phyloP scores from a whole-genome alignment of 30 jellyfish, hydroid and myxozoan genomes.

The Sanderia malayensis region DNA sequence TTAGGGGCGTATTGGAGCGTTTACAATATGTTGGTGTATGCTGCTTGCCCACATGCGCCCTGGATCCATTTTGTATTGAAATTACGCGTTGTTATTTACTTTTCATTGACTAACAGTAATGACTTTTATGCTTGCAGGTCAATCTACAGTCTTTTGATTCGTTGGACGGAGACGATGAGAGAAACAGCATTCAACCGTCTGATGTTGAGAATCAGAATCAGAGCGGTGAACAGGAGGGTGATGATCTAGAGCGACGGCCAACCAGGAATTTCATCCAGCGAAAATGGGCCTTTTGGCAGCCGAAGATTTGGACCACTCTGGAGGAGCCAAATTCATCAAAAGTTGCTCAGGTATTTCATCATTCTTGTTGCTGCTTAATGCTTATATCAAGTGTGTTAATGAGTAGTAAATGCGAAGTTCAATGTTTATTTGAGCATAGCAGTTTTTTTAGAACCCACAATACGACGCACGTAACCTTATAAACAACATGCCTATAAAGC shows the following conservation, averaged over 20 bases:
- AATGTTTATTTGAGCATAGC: too few relatives aligned
- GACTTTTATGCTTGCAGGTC: conserved; percentile 19
- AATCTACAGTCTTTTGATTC: conserved; percentile 65
- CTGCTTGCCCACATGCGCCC: too few relatives aligned
- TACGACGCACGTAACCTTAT: too few relatives aligned
- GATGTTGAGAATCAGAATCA: conserved; percentile 54
- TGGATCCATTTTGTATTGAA: too few relatives aligned
- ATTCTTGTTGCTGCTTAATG: too few relatives aligned
- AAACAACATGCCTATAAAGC: too few relatives aligned
- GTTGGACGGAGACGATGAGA: conserved; percentile 57
- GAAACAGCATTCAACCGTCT: conserved; percentile 18
- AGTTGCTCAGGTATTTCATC: conserved; percentile 90
- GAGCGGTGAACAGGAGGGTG: conserved; percentile 16
- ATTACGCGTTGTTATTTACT: too few relatives aligned
- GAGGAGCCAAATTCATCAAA: conserved; percentile 82
- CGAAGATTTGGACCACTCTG: conserved; percentile 67
- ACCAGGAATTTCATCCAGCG: conserved; percentile 35
- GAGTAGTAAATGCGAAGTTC: too few relatives aligned
- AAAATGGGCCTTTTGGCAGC: conserved; percentile 56
- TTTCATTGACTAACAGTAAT: neutral
- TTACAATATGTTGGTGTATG: too few relatives aligned
- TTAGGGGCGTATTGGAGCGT: too few relatives aligned
- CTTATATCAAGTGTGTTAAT: too few relatives aligned
- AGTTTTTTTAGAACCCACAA: too few relatives aligned
- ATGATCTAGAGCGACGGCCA: conserved; percentile 30